phyloP scores from a whole-genome alignment of 2,113 vertebrate species.

The Campylomormyrus numenius region DNA sequence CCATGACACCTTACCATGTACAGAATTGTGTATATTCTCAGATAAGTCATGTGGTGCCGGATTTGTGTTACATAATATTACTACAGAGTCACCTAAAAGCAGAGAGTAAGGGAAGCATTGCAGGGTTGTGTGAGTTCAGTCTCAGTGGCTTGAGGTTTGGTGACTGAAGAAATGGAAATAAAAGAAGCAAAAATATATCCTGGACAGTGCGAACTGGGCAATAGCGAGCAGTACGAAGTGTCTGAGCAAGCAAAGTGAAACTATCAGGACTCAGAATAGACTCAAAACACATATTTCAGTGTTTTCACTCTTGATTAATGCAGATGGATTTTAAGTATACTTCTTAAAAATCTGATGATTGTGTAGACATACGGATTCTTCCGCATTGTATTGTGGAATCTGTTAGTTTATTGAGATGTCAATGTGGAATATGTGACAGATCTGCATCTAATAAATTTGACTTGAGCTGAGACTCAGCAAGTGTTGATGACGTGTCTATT shows the following conservation, averaged over 20 bases:
- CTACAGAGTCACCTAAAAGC: neutral
- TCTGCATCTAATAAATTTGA: neutral
- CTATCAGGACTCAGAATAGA: neutral
- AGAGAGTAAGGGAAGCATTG: neutral
- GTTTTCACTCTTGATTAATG: neutral
- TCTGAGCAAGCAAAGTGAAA: neutral
- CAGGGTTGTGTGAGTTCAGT: slow-evolving; percentile 12
- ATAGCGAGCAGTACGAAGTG: neutral
- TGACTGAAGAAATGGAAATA: slow-evolving; percentile 12
- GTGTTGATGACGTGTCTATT: neutral
- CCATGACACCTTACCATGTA: neutral
- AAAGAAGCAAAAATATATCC: slow-evolving; percentile 23
- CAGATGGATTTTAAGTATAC: neutral
- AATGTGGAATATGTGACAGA: neutral
- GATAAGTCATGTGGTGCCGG: neutral
- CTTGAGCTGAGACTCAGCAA: neutral
- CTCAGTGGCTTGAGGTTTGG: slow-evolving; percentile 23
- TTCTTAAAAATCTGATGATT: neutral
- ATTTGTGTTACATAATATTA: slow-evolving; percentile 3
- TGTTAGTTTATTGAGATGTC: neutral
- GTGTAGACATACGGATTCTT: neutral
- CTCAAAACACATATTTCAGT: neutral
- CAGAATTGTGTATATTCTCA: neutral
- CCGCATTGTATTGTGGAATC: neutral
- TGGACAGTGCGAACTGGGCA: neutral